Evolutionary conservation across 2,113 vertebrate genomes (phyloP), one percentile per base, ranked within the genome.

Genomic region (Saccopteryx leptura): DNA sequence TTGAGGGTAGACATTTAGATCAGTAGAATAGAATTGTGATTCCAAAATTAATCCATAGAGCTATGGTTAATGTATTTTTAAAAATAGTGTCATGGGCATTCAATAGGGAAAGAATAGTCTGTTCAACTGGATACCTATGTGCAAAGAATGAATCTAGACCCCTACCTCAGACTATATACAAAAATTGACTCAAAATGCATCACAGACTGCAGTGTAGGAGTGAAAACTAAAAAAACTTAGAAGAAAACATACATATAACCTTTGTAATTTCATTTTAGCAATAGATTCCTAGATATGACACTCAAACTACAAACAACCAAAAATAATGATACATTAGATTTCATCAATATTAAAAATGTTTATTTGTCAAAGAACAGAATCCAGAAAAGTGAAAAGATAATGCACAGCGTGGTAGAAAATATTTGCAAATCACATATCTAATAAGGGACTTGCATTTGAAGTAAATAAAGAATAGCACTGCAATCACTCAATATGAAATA

Each of bases 181-280:
- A 58, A 65, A 83, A 58, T 23, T 50, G 50, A 75, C 50, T 82
- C 33, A 66, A 89, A 76, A 72, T 52, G 2, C 5, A 60, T 39
- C 8, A 83, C 48, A 60, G 4, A 75, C 23, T 83, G 50, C 60
- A 68, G 50, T 68, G 12, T 83, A 39, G 48, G 31, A 48, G 26
- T 17, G 66, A 33, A 81, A 89, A 15, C 50, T 65, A 19, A 65
- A 48, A 65, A 48, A 66, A 82, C 12, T 74, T 50, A 87, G 11
- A 19, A 48, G 10, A 83, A 80, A 94, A 48, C 52, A 2, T 76
- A 84, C 39, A 39, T 39, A 39, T 39, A 83, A 31, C 54, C 23
- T 84, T 60, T 84, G 23, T 82, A 60, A 54, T 26, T 74, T 93
- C 81, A 89, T 83, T 76, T 84, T 68, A 46, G 52, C 52, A 68